Evolutionary conservation across 1,140 invertebrate genomes (phyloP).

Genomic region (Danaus plexippus): DNA sequence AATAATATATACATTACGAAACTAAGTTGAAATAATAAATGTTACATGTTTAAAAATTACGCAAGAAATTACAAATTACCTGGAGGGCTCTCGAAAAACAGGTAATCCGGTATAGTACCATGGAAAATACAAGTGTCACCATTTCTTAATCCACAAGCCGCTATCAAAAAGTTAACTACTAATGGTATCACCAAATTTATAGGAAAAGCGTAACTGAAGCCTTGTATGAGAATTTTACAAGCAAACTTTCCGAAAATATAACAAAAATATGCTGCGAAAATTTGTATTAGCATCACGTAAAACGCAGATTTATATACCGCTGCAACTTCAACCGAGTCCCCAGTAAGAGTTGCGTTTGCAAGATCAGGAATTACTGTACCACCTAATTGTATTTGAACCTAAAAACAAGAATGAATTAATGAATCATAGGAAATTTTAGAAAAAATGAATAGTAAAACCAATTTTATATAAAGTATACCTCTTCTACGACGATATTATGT

Average conservation of each 20-base stretch:
- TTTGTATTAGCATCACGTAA: slow-evolving; percentile 86
- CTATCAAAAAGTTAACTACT: slow-evolving; percentile 88
- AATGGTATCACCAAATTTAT: slow-evolving; percentile 93
- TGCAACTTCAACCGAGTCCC: slow-evolving; percentile 79
- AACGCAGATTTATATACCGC: slow-evolving; percentile 81
- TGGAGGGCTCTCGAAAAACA: slow-evolving; percentile 91
- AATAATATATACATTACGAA: not conserved
- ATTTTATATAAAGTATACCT: slow-evolving; percentile 65
- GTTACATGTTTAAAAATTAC: slow-evolving; percentile 3
- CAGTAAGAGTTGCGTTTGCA: slow-evolving; percentile 79
- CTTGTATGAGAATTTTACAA: slow-evolving; percentile 96
- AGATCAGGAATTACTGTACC: slow-evolving; percentile 79
- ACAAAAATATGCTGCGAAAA: slow-evolving; percentile 86
- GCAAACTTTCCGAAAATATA: slow-evolving; percentile 96
- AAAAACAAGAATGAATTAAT: slow-evolving; percentile 31
- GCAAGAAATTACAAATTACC: slow-evolving; percentile 31
- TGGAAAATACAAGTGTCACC: slow-evolving; percentile 92
- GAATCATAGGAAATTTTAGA: not conserved
- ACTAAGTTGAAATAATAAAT: not conserved
- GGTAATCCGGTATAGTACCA: slow-evolving; percentile 86
- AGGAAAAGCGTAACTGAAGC: slow-evolving; percentile 96
- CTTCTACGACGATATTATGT: slow-evolving; percentile 85
- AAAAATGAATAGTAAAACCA: not conserved
- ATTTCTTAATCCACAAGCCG: slow-evolving; percentile 88
- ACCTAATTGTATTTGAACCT: slow-evolving; percentile 73